These are phyloP conservation scores for Cryptotis parvus DNA, from an alignment of 2,113 vertebrate species.

Conservation along the genomic window DNA sequence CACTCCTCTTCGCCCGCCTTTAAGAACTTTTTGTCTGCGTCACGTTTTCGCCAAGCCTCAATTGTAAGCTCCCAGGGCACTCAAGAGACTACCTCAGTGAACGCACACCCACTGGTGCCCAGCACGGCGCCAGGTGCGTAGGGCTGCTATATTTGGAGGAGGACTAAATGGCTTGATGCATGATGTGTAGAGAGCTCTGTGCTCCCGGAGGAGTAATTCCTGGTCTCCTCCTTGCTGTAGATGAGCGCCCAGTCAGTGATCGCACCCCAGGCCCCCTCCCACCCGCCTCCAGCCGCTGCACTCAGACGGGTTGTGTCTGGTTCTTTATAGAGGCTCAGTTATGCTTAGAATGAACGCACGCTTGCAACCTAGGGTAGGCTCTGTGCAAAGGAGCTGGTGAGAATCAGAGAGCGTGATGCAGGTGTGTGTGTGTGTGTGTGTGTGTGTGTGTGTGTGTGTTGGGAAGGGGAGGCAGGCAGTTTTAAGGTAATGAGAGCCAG, in stretches of 20 bases:
- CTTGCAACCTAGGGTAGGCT: neutral
- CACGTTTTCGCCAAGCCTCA: conserved; percentile 66
- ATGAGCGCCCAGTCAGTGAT: neutral
- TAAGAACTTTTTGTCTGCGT: conserved; percentile 58
- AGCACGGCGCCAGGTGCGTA: neutral
- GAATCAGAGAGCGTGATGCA: neutral
- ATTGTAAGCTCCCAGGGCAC: neutral
- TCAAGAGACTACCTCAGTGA: neutral
- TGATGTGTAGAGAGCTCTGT: neutral
- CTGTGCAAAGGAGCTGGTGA: neutral
- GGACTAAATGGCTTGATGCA: conserved; percentile 15
- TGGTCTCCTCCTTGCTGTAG: neutral
- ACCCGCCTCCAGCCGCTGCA: no score
- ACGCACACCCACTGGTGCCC: neutral
- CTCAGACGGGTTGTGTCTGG: no score
- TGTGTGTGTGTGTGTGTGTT: no score
- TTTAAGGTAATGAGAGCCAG: neutral
- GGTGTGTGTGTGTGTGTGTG: no score
- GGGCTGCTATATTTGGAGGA: neutral
- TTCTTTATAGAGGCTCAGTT: conserved; percentile 1
- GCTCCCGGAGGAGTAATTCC: neutral
- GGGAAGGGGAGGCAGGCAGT: neutral
- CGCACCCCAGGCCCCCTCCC: no score
- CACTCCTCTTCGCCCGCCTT: neutral
- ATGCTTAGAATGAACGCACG: conserved; percentile 11